Evolutionary conservation across 2,113 vertebrate species (phyloP).

Genomic region (Ameiurus melas): DNA sequence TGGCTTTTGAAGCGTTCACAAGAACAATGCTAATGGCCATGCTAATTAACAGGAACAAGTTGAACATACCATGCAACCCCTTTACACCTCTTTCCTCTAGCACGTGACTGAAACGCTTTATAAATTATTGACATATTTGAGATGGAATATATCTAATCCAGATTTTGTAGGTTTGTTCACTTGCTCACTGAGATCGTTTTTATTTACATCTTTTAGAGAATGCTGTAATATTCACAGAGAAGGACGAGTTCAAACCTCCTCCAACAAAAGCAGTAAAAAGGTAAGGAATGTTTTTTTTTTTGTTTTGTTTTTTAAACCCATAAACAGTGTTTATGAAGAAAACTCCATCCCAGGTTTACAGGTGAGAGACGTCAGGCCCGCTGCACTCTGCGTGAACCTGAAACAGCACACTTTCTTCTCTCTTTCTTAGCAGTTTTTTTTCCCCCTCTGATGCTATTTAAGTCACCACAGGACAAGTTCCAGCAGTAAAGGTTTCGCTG

Average conservation of each 20-base stretch:
- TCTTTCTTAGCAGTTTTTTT: constrained; percentile 33
- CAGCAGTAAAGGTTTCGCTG: constrained; percentile 53
- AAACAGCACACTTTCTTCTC: constrained; percentile 46
- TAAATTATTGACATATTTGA: neutral
- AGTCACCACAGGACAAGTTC: constrained; percentile 65
- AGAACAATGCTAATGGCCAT: neutral
- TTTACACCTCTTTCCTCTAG: too few species aligned
- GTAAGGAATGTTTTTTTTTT: constrained; percentile 64
- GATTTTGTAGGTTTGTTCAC: neutral
- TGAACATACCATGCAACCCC: neutral
- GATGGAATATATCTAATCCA: neutral
- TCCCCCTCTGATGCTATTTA: constrained; percentile 64
- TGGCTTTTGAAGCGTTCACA: neutral
- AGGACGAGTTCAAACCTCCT: constrained; percentile 89
- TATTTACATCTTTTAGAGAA: constrained; percentile 72
- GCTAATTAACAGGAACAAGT: neutral
- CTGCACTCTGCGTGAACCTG: constrained; percentile 38
- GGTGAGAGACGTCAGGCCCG: neutral
- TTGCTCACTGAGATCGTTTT: neutral
- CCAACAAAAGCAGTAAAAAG: constrained; percentile 90
- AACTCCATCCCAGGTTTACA: too few species aligned
- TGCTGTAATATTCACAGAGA: constrained; percentile 92
- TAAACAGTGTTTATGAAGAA: neutral
- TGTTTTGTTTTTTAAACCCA: too few species aligned
- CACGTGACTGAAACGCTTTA: neutral